Base-by-base conservation (phyloP, 1,140 invertebrate genomes). In the Euura saliciscinereae region DNA sequence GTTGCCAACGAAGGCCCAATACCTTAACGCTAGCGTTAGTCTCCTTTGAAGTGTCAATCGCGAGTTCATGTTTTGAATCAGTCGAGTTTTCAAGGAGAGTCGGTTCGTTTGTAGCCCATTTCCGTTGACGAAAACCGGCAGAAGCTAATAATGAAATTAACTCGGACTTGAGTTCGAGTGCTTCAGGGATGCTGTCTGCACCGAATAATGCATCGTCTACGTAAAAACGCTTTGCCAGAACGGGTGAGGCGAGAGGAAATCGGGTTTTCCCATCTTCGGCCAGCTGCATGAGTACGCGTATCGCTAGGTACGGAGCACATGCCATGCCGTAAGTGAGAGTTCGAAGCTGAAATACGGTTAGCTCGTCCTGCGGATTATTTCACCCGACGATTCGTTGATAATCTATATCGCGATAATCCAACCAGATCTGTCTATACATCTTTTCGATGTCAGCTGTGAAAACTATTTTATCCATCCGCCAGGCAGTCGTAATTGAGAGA, bases 151-250 rank as follows among this genome's bases (percentile, higher is more conserved):
- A 73, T 51, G 68, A 7, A 7, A 59, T 74, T 11, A 82, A 45
- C 65, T 78, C 65, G 64, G 45, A 13, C 69, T 73, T 51, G 8
- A 78, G 64, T 28, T 70, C 44, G 44, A 67, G 45, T 13, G 70
- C 46, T 74, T 74, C 70, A n/a, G 69, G 67, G 6, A 75, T 43
- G n/a, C 45, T 51, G 73, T 80, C 71, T 13, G 77, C 76, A 42
- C 86, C 84, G 44, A 78, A 77, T 4, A 87, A 68, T n/a, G 82
- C 71, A 76, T 89, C 86, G 71, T 89, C 87, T 6, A 87, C 80
- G 74, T 88, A 89, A 73, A 85, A 85, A 74, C 83, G 79, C 11
- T 77, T 77, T 44, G 45, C 13, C 43, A 87, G 79, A 6, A 79
- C 74, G 44, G 77, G 64, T 66, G 73, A 51, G 43, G 78, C 79